These are phyloP conservation scores for Melinopterus prodromus DNA, from an alignment of 2,888 invertebrate genomes.

Conservation along the genomic window DNA sequence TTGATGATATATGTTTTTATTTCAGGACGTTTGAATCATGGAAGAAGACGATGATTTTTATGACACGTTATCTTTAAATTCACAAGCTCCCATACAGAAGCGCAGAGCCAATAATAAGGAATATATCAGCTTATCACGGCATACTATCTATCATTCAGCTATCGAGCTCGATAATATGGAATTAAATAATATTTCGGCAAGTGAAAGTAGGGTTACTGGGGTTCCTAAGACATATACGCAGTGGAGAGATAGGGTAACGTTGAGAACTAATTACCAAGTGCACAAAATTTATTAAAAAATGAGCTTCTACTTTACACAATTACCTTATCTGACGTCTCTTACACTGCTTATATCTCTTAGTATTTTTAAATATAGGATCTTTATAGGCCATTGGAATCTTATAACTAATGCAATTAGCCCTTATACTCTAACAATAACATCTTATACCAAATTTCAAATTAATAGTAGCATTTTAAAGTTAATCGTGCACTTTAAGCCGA, in stretches of 20 bases:
- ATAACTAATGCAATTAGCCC: background rate
- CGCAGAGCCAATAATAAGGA: constrained; percentile 51
- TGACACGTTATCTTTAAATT: constrained; percentile 58
- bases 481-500: no score
- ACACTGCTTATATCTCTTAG: constrained; percentile 42
- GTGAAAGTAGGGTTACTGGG: constrained; percentile 62
- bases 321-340: constrained; percentile 47
- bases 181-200: constrained; percentile 32
- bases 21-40: constrained; percentile 33
- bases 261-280: constrained; percentile 17
- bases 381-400: background rate
- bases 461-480: background rate
- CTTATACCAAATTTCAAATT: constrained; percentile 10
- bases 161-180: constrained; percentile 62
- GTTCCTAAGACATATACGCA: constrained; percentile 67
- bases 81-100: constrained; percentile 48
- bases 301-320: constrained; percentile 28
- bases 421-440: background rate
- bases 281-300: background rate
- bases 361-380: constrained; percentile 5
- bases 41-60: constrained; percentile 58
- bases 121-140: constrained; percentile 64
- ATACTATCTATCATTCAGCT: constrained; percentile 69
- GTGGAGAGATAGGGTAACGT: constrained; percentile 69
- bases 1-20: background rate